A percentile compares a stretch with the other conserved stretches of the same genome.
phyloP scores from a whole-genome alignment of 2,113 vertebrate genomes.

The Ranitomeya imitator region DNA sequence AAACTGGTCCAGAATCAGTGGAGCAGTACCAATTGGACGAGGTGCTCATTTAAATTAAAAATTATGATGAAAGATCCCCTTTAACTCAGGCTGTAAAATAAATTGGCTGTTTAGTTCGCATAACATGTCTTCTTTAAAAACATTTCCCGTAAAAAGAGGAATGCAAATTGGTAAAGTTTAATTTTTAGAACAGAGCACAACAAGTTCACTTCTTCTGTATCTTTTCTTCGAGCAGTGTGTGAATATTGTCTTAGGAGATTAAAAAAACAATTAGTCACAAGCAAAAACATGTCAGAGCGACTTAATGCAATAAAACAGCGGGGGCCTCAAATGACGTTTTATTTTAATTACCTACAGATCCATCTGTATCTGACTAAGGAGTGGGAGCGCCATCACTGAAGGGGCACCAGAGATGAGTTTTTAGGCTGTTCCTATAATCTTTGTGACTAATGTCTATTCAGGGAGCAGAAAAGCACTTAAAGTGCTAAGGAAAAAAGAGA shows the following conservation, averaged over 20 bases:
- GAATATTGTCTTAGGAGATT: conserved; percentile 4
- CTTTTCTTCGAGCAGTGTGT: not conserved
- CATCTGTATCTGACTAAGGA: not conserved
- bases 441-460: not conserved
- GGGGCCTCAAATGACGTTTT: not conserved
- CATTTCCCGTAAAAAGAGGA: not conserved
- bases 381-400: not conserved
- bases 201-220: not conserved
- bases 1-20: no score
- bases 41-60: no score
- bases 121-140: not conserved
- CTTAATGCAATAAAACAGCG: not conserved
- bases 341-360: conserved; percentile 9
- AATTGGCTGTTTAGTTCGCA: no score
- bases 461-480: not conserved
- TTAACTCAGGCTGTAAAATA: not conserved
- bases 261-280: conserved; percentile 34
- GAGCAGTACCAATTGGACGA: no score
- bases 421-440: not conserved
- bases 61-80: not conserved
- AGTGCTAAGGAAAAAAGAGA: not conserved
- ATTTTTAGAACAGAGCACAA: not conserved
- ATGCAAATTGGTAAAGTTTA: not conserved
- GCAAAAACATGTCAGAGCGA: conserved; percentile 14
- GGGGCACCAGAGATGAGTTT: not conserved